Base-by-base conservation (phyloP, 2,888 invertebrate species). In the Pammene fasciana region DNA sequence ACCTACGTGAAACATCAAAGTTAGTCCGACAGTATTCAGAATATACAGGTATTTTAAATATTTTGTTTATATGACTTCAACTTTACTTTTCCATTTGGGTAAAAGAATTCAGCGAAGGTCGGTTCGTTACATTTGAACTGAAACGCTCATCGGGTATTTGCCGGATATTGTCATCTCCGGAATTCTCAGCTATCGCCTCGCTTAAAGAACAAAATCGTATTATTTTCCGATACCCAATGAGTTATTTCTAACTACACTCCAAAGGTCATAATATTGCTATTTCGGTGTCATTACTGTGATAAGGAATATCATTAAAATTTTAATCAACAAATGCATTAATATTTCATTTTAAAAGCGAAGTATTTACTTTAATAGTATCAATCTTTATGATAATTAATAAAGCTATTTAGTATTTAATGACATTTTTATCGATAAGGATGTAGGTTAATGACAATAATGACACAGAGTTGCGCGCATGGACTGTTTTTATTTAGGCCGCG, bases 111-210 rank as follows among this genome's bases (percentile, higher is more conserved):
- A 54, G 13, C n/a, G 2, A 34, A 34, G n/a, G 26, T 26, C 59
- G 18, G 43, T 18, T 46, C 36, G 52, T 16, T 45, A 43, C 10
- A 56, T 45, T 60, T 34, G 59, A 52, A 52, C 43, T 36, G 34
- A 52, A 52, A 52, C 66, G 16, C 52, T 54, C 36, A 16, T 50
- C 48, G 57, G 48, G 26, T 50, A 43, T 50, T 59, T 59, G 36
- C 60, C 59, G 67, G 61, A 61, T 61, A 61, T 61, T 62, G 67
- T 48, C 67, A 61, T 67, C 61, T 61, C 48, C 26, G 67, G 54
- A 67, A 54, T 43, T 38, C 14, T 10, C 61, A n/a, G 59, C 26
- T 46, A 61, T 59, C 34, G 41, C 14, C 60, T 54, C 34, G 9
- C 54, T 34, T 54, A 34, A 54, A 36, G 13, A 34, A 52, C 26